phyloP scores from a whole-genome alignment of 2,888 invertebrate genomes.

The Rhagium mordax region DNA sequence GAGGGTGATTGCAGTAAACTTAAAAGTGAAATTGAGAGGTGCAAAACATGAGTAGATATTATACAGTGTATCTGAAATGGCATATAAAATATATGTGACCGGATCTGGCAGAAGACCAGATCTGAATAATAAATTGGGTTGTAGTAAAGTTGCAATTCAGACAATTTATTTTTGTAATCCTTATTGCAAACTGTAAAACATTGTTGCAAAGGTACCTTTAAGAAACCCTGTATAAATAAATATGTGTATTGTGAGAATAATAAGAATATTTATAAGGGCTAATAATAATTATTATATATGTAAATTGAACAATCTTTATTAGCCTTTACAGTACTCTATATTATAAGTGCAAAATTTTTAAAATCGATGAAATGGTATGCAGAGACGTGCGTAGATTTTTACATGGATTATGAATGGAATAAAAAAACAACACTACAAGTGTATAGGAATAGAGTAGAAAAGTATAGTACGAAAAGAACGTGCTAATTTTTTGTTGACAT shows the following conservation, averaged over 20 bases:
- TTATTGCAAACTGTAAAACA: not conserved
- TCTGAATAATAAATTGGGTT: too few relatives aligned
- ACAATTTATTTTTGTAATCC: too few relatives aligned
- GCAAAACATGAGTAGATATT: not conserved
- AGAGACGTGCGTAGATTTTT: slow-evolving; percentile 32
- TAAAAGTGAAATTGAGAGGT: not conserved
- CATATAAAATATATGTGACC: too few relatives aligned
- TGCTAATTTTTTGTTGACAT: slow-evolving; percentile 37
- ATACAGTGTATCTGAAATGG: not conserved
- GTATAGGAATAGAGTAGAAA: slow-evolving; percentile 41
- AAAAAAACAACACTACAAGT: slow-evolving; percentile 35
- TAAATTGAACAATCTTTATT: not conserved
- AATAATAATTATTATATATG: not conserved
- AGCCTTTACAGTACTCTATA: slow-evolving; percentile 13
- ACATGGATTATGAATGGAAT: slow-evolving; percentile 31
- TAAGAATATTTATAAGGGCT: not conserved
- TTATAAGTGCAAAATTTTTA: not conserved
- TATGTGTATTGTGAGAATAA: not conserved
- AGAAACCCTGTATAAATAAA: not conserved
- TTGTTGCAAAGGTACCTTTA: not conserved
- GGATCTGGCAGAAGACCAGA: too few relatives aligned
- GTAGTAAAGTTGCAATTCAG: too few relatives aligned
- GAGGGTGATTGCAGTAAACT: not conserved
- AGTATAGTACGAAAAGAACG: slow-evolving; percentile 43
- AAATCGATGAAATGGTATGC: slow-evolving; percentile 10